Conservation (phyloP, 2,797 vertebrate genomes). For the Heliangelus exortis region DNA sequence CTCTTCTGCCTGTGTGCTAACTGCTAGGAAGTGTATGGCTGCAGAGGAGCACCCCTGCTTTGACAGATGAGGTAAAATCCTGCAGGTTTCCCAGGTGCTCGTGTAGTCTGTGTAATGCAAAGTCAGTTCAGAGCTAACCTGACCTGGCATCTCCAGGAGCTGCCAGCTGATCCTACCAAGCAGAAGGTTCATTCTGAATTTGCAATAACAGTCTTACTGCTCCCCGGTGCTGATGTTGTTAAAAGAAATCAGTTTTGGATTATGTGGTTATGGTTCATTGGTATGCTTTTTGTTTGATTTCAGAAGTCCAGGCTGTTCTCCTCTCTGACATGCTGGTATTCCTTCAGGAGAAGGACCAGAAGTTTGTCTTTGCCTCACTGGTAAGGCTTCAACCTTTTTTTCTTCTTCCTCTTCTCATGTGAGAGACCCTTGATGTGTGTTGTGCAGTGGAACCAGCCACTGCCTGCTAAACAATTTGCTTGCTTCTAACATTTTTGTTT, state of each 20-base stretch:
- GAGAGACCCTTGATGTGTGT: background rate
- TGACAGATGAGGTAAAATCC: background rate
- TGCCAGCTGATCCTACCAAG: background rate
- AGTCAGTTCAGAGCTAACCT: background rate
- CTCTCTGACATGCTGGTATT: conserved; percentile 93
- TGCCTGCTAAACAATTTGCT: background rate
- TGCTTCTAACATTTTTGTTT: background rate
- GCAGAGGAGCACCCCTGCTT: background rate
- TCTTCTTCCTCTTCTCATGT: background rate
- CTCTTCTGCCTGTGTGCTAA: background rate
- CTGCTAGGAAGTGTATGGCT: background rate
- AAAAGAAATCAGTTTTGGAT: background rate
- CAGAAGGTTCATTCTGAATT: background rate
- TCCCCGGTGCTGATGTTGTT: background rate
- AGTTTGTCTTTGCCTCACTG: conserved; percentile 93
- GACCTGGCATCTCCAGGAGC: background rate
- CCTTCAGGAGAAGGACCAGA: conserved; percentile 98
- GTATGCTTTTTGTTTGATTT: background rate
- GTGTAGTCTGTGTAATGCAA: background rate
- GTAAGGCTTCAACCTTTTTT: conserved; percentile 77
- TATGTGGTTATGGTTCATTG: background rate
- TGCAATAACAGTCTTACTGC: background rate
- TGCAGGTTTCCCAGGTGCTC: background rate
- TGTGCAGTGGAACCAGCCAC: background rate
- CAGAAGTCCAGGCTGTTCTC: conserved; percentile 94